Percentiles rank a stretch among this genome's conserved stretches.
These are phyloP conservation scores for Neoitamus cyanurus DNA, from an alignment of 2,888 invertebrate species.

Conservation along the genomic window DNA sequence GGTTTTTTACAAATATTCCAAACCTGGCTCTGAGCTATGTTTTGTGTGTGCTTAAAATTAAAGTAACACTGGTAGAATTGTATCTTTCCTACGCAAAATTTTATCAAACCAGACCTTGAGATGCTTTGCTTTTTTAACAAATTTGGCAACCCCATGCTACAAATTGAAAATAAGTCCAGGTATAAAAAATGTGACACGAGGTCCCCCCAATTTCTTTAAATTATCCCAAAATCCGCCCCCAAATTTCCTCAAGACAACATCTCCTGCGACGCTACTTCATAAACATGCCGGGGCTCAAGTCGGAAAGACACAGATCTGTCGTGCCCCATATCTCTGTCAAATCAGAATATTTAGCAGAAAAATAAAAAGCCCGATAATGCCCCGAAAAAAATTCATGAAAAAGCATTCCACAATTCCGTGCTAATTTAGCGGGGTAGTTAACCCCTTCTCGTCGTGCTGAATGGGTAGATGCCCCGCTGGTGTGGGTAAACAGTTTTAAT, in stretches of 20 bases:
- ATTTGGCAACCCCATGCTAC: not conserved
- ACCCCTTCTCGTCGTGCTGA: not conserved
- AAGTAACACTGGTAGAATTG: too few relatives aligned
- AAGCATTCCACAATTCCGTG: not conserved
- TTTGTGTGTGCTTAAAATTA: too few relatives aligned
- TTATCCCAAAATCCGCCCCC: not conserved
- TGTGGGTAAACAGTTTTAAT: not conserved
- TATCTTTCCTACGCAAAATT: too few relatives aligned
- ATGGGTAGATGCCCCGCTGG: not conserved
- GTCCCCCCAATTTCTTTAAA: not conserved
- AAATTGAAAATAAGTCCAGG: not conserved
- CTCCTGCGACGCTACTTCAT: not conserved
- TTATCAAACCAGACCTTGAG: not conserved
- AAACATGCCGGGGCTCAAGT: conserved; percentile 3
- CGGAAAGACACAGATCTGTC: not conserved
- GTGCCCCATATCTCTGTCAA: not conserved
- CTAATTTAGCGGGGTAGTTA: conserved; percentile 35
- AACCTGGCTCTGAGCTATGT: too few relatives aligned
- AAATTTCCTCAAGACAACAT: conserved; percentile 3
- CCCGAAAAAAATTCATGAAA: not conserved
- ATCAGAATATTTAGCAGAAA: not conserved
- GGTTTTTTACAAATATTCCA: too few relatives aligned
- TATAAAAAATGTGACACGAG: conserved; percentile 16
- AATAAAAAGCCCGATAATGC: not conserved
- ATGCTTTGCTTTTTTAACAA: not conserved